These are phyloP conservation scores for Leptestheria dahalacensis DNA, from an alignment of 1,140 invertebrate species.

Conservation along the genomic window DNA sequence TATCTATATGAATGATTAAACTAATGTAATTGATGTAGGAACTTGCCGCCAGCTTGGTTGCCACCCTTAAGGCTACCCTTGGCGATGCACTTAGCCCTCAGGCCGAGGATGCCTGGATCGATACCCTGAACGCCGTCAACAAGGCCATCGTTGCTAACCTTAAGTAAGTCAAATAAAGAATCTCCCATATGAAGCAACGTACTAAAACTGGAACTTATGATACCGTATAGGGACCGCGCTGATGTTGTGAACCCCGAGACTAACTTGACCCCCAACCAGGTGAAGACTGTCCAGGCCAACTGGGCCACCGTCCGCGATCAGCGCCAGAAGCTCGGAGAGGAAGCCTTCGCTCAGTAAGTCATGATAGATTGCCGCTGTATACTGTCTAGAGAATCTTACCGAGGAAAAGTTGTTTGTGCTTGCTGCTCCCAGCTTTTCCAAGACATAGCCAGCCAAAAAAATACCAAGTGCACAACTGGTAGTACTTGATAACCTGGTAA, in stretches of 20 bases:
- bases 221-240: background rate
- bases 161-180: too few species aligned
- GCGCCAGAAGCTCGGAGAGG: background rate
- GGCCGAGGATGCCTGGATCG: background rate
- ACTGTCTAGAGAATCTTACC: background rate
- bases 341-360: background rate
- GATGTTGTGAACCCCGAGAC: background rate
- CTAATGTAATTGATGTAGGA: background rate
- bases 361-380: too few species aligned
- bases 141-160: background rate
- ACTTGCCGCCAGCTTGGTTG: background rate
- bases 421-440: too few species aligned
- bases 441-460: too few species aligned
- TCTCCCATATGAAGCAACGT: too few species aligned
- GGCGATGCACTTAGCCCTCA: background rate
- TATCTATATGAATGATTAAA: too few species aligned
- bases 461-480: too few species aligned
- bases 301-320: conserved; percentile 2
- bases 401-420: background rate
- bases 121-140: background rate
- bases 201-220: background rate
- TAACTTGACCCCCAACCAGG: background rate
- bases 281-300: background rate
- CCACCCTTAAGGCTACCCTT: background rate
- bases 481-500: too few species aligned